Percentiles rank a stretch among this genome's conserved stretches.
Conservation (phyloP, 2,797 vertebrate genomes). For the Oophaga sylvatica region DNA sequence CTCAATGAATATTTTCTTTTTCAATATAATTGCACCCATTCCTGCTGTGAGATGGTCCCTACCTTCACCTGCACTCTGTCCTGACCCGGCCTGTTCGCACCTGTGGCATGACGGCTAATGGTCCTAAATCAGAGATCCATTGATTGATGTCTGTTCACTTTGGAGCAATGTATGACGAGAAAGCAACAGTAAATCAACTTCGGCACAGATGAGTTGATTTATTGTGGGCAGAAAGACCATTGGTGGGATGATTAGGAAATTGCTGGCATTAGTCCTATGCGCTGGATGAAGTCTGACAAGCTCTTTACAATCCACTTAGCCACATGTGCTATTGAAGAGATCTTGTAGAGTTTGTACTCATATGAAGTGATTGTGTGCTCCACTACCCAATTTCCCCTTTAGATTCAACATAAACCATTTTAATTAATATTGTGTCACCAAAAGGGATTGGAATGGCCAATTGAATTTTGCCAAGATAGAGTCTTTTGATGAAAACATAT, state of each 20-base stretch:
- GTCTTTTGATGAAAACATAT: conserved; percentile 82
- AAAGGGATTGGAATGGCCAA: conserved; percentile 77
- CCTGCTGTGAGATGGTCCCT: too few species aligned
- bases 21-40: too few species aligned
- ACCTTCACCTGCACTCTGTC: too few species aligned
- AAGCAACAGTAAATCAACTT: background rate
- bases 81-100: too few species aligned
- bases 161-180: background rate
- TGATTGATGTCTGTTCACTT: background rate
- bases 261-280: background rate
- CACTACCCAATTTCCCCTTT: conserved; percentile 68
- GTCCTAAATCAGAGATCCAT: background rate
- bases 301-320: background rate
- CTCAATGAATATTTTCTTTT: too few species aligned
- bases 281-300: background rate
- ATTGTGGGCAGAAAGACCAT: background rate
- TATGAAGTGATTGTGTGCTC: conserved; percentile 64
- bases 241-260: background rate
- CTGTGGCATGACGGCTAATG: too few species aligned
- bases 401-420: conserved; percentile 77
- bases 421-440: conserved; percentile 81
- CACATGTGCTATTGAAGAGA: background rate
- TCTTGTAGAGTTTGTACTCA: conserved; percentile 25
- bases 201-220: background rate
- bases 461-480: conserved; percentile 81